phyloP scores from a whole-genome alignment of 2,113 vertebrate genomes.

The Leucopternis melanops region DNA sequence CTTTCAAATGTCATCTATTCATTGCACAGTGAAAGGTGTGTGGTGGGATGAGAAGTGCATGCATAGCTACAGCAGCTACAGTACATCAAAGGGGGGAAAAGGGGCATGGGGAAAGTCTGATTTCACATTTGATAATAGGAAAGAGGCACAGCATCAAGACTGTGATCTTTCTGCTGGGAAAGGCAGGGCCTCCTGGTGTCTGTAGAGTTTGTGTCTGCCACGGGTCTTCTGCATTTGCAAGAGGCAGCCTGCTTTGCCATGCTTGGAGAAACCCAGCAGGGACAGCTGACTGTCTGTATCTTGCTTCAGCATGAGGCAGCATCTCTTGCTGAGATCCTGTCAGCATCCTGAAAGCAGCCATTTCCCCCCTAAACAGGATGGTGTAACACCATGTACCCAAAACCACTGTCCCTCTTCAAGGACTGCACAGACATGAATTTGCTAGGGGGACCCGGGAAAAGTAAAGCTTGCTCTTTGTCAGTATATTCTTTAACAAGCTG shows the following conservation, averaged over 20 bases:
- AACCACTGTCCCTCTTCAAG: not conserved
- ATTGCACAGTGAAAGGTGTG: not conserved
- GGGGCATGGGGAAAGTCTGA: not conserved
- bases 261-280: not conserved
- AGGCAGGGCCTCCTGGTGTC: not conserved
- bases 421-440: not conserved
- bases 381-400: not conserved
- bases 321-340: not conserved
- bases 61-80: not conserved
- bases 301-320: accelerated
- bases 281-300: not conserved
- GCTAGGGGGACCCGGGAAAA: not conserved
- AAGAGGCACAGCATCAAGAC: not conserved
- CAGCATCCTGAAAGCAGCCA: not conserved
- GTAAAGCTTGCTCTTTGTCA: not conserved
- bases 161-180: not conserved
- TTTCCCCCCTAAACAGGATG: not conserved
- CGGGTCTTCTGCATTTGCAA: not conserved
- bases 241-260: not conserved
- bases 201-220: not conserved
- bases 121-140: not conserved
- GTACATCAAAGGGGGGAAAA: not conserved
- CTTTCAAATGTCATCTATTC: not conserved
- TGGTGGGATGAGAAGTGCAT: not conserved
- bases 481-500: not conserved